Percentiles rank a stretch among this genome's conserved stretches.
phyloP scores from a whole-genome alignment of 2,888 invertebrate genomes.

The Acrobasis suavella region DNA sequence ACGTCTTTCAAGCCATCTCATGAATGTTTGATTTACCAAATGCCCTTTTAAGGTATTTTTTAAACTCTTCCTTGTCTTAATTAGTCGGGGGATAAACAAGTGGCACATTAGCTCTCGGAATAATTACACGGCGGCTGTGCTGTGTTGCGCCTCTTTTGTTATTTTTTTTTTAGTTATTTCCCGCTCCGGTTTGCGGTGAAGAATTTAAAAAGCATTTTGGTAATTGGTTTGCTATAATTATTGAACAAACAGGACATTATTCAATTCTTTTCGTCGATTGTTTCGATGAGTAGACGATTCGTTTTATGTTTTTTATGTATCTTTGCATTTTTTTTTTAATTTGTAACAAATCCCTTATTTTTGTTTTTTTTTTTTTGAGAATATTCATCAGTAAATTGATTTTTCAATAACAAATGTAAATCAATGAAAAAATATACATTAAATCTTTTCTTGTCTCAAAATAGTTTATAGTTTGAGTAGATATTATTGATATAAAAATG shows the following conservation, averaged over 20 bases:
- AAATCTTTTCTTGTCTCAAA: too few species aligned
- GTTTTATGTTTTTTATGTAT: too few species aligned
- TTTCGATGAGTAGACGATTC: neutral
- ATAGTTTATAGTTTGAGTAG: too few species aligned
- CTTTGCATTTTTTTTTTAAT: too few species aligned
- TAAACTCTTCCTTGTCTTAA: conserved; percentile 76
- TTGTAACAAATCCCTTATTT: too few species aligned
- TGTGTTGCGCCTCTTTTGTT: conserved; percentile 53
- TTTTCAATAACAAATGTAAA: neutral
- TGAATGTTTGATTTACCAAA: conserved; percentile 75
- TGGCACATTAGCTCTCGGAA: conserved; percentile 78
- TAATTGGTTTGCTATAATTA: conserved; percentile 70
- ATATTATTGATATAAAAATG: too few species aligned
- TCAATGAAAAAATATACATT: neutral
- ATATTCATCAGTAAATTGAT: too few species aligned
- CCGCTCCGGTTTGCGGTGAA: conserved; percentile 64
- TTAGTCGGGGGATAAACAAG: conserved; percentile 80
- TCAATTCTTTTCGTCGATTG: neutral
- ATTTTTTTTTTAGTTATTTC: conserved; percentile 54
- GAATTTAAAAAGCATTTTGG: conserved; percentile 75
- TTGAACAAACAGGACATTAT: conserved; percentile 35
- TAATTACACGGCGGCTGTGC: conserved; percentile 72
- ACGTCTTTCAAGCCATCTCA: conserved; percentile 56
- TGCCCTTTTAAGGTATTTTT: conserved; percentile 61
- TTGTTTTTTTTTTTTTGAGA: too few species aligned